Evolutionary conservation across 2,888 invertebrate genomes (phyloP).

Genomic region (Acleris holmiana): DNA sequence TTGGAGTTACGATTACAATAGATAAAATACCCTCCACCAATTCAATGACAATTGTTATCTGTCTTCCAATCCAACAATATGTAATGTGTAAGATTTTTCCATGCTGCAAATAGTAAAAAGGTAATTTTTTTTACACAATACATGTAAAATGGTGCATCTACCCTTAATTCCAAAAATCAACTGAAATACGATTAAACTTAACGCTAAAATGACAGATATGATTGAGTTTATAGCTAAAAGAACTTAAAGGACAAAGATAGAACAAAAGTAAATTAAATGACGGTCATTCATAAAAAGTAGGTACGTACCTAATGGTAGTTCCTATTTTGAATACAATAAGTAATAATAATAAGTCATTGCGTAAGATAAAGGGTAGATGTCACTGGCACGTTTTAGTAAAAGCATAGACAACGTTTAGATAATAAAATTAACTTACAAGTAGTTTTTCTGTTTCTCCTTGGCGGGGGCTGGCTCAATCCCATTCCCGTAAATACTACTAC

Average conservation of each 20-base stretch:
- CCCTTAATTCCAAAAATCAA: no score
- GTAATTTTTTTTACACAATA: no score
- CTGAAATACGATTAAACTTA: no score
- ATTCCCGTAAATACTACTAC: conserved; percentile 78
- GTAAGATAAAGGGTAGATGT: conserved; percentile 12
- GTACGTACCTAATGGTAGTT: neutral
- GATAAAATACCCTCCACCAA: no score
- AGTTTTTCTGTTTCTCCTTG: conserved; percentile 64
- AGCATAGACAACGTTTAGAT: conserved; percentile 4
- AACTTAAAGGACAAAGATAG: neutral
- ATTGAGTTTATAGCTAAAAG: no score
- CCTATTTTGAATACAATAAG: conserved; percentile 2
- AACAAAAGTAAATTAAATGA: neutral
- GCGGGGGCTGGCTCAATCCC: conserved; percentile 59
- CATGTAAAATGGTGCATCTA: no score
- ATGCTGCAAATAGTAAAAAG: no score
- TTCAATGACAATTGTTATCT: no score
- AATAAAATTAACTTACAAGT: conserved; percentile 51
- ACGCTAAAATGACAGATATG: no score
- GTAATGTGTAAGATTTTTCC: no score
- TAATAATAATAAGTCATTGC: conserved; percentile 18
- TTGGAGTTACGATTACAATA: no score
- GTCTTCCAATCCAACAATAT: no score
- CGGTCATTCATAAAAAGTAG: neutral
- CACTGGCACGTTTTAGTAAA: conserved; percentile 5